Evolutionary conservation across 2,888 invertebrate species (phyloP), one percentile per base, ranked within the genome.

Genomic region (Danaus chrysippus): DNA sequence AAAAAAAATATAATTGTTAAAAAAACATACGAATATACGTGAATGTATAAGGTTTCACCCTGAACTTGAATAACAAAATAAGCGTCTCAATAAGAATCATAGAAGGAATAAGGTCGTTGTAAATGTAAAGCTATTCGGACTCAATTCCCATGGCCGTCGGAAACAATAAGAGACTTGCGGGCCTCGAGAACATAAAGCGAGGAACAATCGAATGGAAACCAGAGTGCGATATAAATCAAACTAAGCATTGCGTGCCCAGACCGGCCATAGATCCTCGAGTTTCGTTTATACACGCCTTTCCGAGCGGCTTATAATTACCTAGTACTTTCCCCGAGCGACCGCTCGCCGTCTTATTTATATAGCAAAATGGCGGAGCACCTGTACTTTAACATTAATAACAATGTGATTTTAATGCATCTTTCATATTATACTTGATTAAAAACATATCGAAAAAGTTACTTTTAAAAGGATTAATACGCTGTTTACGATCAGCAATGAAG

Each of bases 301-400:
- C 81, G 66, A 68, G 65, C 69, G 79, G 81, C 79, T 84, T 84
- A 87, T 90, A 89, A 90, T 89, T 89, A 87, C 87, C 74, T 74
- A 87, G 83, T 85, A 90, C 90, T 91, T 91, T 91, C 89, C 87
- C 90, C 89, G 83, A 80, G 84, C 79, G 78, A 79, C 83, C 77
- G 81, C 76, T 73, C 78, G 88, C 90, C 91, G 90, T 91, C 83
- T 90, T 85, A 87, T 88, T 88, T 87, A 87, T 85, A 86, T 81
- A 82, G 84, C 89, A 88, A 90, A 87, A 90, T 89, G 89, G 90
- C 88, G 81, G 86, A 83, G 78, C 83, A 85, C 84, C 83, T 86
- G 87, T 17, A 15, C 17, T 49, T 49, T 49, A 49, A 49, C 49
- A 49, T 17, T 49, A 17, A 11, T 5, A 46, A 15, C 46, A n/a